A percentile compares a stretch with the other conserved stretches of the same genome.
Conservation (phyloP, 1,140 invertebrate genomes). For the Platyura marginata region DNA sequence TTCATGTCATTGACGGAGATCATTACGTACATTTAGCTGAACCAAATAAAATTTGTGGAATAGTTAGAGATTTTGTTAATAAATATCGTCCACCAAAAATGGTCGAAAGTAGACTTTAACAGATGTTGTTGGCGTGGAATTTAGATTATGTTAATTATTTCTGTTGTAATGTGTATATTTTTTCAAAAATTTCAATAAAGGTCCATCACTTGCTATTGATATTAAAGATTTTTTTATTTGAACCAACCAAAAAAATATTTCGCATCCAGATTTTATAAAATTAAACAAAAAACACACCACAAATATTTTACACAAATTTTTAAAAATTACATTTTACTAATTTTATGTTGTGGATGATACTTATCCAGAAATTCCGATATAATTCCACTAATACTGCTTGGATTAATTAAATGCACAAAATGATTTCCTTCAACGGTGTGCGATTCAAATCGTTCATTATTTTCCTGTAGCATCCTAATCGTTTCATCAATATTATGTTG, state of each 20-base stretch:
- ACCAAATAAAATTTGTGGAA: conserved; percentile 33
- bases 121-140: too few species aligned
- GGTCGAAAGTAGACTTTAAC: too few species aligned
- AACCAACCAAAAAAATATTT: too few species aligned
- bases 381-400: conserved; percentile 33
- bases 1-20: conserved; percentile 40
- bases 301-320: too few species aligned
- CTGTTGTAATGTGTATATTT: too few species aligned
- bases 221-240: too few species aligned
- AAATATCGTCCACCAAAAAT: conserved; percentile 28
- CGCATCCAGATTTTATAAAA: too few species aligned
- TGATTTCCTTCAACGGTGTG: conserved; percentile 48
- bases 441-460: conserved; percentile 36
- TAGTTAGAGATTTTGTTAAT: conserved; percentile 36
- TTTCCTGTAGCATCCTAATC: conserved; percentile 28
- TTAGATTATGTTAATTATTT: too few species aligned
- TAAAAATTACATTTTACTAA: conserved; percentile 4
- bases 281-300: too few species aligned
- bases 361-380: conserved; percentile 38
- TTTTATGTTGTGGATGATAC: conserved; percentile 12
- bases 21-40: conserved; percentile 60
- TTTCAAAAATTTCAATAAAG: too few species aligned
- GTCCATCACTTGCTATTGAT: too few species aligned
- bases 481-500: conserved; percentile 32
- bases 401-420: conserved; percentile 53